phyloP scores from a whole-genome alignment of 2,113 vertebrate genomes.

The Anhinga rufa region DNA sequence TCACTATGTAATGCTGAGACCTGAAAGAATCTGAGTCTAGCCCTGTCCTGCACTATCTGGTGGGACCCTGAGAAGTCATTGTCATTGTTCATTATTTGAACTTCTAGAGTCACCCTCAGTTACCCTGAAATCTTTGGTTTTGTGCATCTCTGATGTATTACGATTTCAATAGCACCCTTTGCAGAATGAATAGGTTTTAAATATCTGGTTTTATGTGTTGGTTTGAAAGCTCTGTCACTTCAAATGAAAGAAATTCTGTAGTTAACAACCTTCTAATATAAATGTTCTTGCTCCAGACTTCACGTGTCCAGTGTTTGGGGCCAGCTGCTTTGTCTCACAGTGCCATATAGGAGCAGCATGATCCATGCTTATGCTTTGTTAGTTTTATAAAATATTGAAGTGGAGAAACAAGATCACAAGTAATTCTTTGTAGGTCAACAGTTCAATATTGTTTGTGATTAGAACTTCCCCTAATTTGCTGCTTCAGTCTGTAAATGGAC shows the following conservation, averaged over 20 bases:
- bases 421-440: background rate
- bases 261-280: background rate
- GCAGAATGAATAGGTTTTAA: background rate
- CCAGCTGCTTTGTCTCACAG: background rate
- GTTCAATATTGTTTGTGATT: background rate
- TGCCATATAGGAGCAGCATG: background rate
- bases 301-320: background rate
- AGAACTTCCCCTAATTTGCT: background rate
- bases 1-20: background rate
- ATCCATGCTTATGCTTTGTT: background rate
- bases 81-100: background rate
- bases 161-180: background rate
- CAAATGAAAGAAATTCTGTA: background rate
- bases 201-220: background rate
- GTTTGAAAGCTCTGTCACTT: background rate
- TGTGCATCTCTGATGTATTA: background rate
- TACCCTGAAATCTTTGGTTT: background rate
- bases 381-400: background rate
- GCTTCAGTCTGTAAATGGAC: background rate
- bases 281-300: background rate
- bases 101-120: background rate
- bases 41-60: background rate
- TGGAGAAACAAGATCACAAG: background rate
- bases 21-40: background rate
- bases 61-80: background rate